Percentiles rank a stretch among this genome's conserved stretches.
These are phyloP conservation scores for Xestoiulus laeticollis DNA, from an alignment of 2,888 invertebrate species.

Conservation along the genomic window DNA sequence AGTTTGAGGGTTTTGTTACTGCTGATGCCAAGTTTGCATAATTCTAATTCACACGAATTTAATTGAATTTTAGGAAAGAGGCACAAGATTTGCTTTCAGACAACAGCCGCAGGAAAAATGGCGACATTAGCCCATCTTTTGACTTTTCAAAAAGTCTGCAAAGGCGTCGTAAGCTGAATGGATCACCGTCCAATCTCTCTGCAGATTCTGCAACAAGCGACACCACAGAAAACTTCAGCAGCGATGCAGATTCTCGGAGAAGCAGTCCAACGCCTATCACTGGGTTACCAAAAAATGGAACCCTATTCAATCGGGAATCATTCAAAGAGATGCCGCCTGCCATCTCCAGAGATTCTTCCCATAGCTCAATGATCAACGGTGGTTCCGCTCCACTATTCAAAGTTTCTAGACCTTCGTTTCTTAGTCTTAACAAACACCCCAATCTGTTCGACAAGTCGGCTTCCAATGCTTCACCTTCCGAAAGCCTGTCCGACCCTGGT, in stretches of 20 bases:
- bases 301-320: background rate
- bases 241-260: conserved; percentile 36
- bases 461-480: background rate
- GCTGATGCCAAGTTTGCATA: no score
- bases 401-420: conserved; percentile 11
- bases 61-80: conserved; percentile 69
- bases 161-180: conserved; percentile 30
- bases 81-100: conserved; percentile 86
- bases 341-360: background rate
- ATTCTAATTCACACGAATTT: no score
- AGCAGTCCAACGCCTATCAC: background rate
- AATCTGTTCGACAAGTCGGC: background rate
- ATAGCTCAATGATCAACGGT: background rate
- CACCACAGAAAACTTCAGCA: background rate
- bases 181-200: conserved; percentile 7
- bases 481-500: background rate
- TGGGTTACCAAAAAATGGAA: background rate
- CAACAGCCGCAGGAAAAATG: conserved; percentile 76
- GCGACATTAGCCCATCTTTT: background rate
- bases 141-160: background rate
- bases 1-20: no score
- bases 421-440: background rate
- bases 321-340: background rate
- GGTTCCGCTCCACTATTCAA: background rate
- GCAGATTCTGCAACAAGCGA: background rate